phyloP scores from a whole-genome alignment of 1,140 invertebrate genomes.

The Saccostrea glomerata region DNA sequence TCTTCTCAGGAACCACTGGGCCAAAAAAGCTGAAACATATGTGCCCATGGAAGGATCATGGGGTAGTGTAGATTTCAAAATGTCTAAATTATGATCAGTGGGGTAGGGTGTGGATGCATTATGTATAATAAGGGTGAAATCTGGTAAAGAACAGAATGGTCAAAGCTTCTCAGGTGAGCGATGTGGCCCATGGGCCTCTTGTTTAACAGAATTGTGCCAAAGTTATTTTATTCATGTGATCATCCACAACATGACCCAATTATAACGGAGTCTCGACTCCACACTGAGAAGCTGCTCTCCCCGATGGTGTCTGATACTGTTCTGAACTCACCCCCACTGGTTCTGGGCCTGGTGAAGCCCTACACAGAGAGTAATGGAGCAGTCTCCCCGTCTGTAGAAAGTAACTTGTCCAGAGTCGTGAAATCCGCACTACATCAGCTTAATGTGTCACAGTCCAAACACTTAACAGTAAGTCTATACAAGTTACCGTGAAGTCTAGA shows the following conservation, averaged over 20 bases:
- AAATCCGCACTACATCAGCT: slow-evolving; percentile 78
- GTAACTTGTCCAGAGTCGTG: slow-evolving; percentile 81
- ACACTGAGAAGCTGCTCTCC: slow-evolving; percentile 70
- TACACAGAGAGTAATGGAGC: slow-evolving; percentile 77
- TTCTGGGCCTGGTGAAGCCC: slow-evolving; percentile 76
- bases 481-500: neutral
- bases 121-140: too few relatives aligned
- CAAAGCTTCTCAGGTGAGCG: too few relatives aligned
- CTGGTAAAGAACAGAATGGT: too few relatives aligned
- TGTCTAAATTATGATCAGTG: too few relatives aligned
- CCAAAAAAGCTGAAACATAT: too few relatives aligned
- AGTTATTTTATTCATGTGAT: slow-evolving; percentile 77
- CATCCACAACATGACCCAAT: slow-evolving; percentile 78
- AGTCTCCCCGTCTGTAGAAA: slow-evolving; percentile 68
- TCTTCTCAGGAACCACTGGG: too few relatives aligned
- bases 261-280: slow-evolving; percentile 73
- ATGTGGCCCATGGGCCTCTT: too few relatives aligned
- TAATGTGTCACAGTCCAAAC: slow-evolving; percentile 83
- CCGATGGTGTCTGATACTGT: slow-evolving; percentile 73
- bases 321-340: slow-evolving; percentile 70
- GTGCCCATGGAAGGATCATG: too few relatives aligned
- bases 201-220: slow-evolving; percentile 74
- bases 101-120: too few relatives aligned
- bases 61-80: too few relatives aligned
- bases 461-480: slow-evolving; percentile 82